phyloP scores from a whole-genome alignment of 1,140 invertebrate species.

The Bombus haemorrhoidalis region DNA sequence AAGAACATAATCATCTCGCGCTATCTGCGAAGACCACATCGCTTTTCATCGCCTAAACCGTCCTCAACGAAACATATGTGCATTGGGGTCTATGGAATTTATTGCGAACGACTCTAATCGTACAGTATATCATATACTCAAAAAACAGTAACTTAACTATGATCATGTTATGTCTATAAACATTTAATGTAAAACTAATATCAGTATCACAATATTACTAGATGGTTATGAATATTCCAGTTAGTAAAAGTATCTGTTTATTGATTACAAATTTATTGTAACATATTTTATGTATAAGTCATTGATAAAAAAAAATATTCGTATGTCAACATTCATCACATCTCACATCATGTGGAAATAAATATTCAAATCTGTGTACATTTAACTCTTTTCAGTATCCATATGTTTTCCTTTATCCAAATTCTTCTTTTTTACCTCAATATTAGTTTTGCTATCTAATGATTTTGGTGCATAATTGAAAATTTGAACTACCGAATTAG shows the following conservation, averaged over 20 bases:
- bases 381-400: background rate
- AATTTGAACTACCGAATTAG: conserved; percentile 69
- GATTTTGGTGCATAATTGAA: conserved; percentile 71
- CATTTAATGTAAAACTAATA: conserved; percentile 75
- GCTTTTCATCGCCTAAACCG: conserved; percentile 57
- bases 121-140: conserved; percentile 74
- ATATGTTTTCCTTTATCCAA: background rate
- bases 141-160: conserved; percentile 73
- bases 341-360: conserved; percentile 35
- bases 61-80: conserved; percentile 50
- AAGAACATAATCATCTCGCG: conserved; percentile 44
- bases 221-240: conserved; percentile 78
- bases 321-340: conserved; percentile 57
- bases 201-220: conserved; percentile 77
- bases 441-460: background rate
- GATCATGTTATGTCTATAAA: conserved; percentile 74
- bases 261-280: conserved; percentile 80
- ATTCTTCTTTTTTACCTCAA: background rate
- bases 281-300: conserved; percentile 81
- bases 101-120: conserved; percentile 70
- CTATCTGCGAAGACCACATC: conserved; percentile 28
- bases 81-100: conserved; percentile 60
- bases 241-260: conserved; percentile 78
- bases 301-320: conserved; percentile 80
- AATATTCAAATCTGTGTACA: conserved; percentile 38